Evolutionary conservation across 1,140 invertebrate species (phyloP), one percentile per base, ranked within the genome.

Genomic region (Saxidomus purpurata): DNA sequence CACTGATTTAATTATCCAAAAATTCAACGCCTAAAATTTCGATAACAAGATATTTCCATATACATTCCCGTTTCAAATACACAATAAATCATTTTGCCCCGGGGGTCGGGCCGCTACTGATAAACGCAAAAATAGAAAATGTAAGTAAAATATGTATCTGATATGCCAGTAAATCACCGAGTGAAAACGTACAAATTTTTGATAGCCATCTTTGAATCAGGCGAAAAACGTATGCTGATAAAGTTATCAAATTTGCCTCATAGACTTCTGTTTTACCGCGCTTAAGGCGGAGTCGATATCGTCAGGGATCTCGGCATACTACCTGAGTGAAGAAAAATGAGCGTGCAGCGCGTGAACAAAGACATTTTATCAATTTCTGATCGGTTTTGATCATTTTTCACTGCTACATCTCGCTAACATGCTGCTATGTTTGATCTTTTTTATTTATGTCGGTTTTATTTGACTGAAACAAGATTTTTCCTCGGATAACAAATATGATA

Each of bases 311-410:
- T 28, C 6, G 43, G 8, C 47, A 25, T 9, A 15, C 11, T 47
- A 67, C 80, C 47, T 79, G 36, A 49, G 28, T 31, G 13, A 11
- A 69, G 11, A 1, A n/a, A 43, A 47, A 25, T 69, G n/a, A 63
- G 38, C 61, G 63, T 83, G 28, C 79, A 31, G 17, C 11, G 25
- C 28, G 63, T 49, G 40, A 86, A 86, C 83, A 86, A 86, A 87
- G 49, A 74, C 40, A 85, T 69, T 85, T 85, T 85, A 85, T 85
- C 82, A 71, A 61, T 82, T 63, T 36, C 9, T 82, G 40, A 85
- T 77, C 69, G 34, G 28, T 77, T 87, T 36, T 77, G 25, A 79
- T 77, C 55, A 47, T 25, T 74, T 71, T 71, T 71, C 67, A 38
- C 34, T 28, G 77, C n/a, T 55, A 55, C 40, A 80, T 59, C 40